Evolutionary conservation across 2,797 vertebrate species (phyloP).

Genomic region (Onychomys torridus): DNA sequence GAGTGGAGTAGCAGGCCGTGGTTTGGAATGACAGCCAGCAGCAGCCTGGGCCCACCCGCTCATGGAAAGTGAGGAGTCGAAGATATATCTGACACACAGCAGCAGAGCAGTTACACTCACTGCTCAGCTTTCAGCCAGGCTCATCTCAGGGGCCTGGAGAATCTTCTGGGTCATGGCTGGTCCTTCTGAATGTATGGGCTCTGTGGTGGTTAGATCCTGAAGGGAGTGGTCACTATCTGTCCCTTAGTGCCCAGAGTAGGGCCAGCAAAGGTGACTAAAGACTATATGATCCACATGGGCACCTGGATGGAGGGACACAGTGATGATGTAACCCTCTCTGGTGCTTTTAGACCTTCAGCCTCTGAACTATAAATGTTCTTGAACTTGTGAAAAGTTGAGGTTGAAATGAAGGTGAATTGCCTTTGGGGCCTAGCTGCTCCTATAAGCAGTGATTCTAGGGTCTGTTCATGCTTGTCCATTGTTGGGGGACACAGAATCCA

Average conservation of each 20-base stretch:
- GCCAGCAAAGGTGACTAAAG: not conserved
- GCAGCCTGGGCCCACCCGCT: not conserved
- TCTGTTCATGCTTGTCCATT: not conserved
- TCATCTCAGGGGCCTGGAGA: not conserved
- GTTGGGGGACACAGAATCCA: not conserved
- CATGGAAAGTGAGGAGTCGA: accelerated
- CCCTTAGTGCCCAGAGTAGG: not conserved
- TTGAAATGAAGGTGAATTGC: not conserved
- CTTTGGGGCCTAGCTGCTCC: not conserved
- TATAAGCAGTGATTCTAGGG: not conserved
- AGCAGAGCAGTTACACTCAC: accelerated
- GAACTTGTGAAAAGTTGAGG: not conserved
- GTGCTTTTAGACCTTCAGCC: not conserved
- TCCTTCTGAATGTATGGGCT: not conserved
- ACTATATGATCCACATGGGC: not conserved
- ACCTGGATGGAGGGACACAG: not conserved
- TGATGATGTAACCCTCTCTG: not conserved
- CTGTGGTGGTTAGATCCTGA: not conserved
- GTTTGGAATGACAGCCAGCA: not conserved
- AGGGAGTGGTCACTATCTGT: not conserved
- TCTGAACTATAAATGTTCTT: not conserved
- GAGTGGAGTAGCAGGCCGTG: not conserved
- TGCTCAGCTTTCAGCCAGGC: not conserved
- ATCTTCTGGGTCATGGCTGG: not conserved
- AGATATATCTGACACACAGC: accelerated